These are phyloP conservation scores for Agriopis leucophaearia DNA, from an alignment of 2,888 invertebrate genomes.

Conservation along the genomic window DNA sequence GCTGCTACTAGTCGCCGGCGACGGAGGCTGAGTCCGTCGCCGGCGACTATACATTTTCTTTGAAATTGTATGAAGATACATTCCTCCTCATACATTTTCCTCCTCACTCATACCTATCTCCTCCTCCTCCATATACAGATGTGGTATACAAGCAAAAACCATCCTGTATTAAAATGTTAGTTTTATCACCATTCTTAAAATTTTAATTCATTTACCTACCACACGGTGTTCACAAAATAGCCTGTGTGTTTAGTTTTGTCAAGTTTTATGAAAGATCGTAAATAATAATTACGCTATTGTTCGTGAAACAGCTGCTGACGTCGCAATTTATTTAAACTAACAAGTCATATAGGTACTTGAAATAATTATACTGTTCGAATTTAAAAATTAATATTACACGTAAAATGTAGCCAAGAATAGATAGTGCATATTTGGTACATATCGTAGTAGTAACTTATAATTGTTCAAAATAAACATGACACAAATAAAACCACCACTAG, in stretches of 20 bases:
- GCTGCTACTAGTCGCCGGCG: too few relatives aligned
- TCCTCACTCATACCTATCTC: too few relatives aligned
- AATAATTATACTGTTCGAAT: not conserved
- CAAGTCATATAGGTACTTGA: not conserved
- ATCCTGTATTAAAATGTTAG: not conserved
- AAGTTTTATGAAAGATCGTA: constrained; percentile 15
- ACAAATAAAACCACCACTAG: not conserved
- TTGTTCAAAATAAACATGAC: too few relatives aligned
- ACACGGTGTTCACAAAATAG: not conserved
- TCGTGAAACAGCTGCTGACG: constrained; percentile 17
- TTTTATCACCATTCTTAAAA: not conserved
- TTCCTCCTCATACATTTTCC: too few relatives aligned
- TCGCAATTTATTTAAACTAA: constrained; percentile 16
- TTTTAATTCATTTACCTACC: not conserved
- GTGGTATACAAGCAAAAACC: too few relatives aligned
- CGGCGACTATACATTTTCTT: too few relatives aligned
- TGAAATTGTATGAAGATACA: too few relatives aligned
- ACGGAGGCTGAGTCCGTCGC: too few relatives aligned
- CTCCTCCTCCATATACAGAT: too few relatives aligned
- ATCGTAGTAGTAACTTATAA: too few relatives aligned
- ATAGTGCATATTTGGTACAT: too few relatives aligned
- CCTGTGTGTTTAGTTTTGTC: constrained; percentile 2
- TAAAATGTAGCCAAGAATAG: too few relatives aligned
- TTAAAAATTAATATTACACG: not conserved
- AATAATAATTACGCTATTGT: constrained; percentile 17